A percentile compares a stretch with the other conserved stretches of the same genome.
phyloP scores from a whole-genome alignment of 2,113 vertebrate species.

The Cercopithecus mona region DNA sequence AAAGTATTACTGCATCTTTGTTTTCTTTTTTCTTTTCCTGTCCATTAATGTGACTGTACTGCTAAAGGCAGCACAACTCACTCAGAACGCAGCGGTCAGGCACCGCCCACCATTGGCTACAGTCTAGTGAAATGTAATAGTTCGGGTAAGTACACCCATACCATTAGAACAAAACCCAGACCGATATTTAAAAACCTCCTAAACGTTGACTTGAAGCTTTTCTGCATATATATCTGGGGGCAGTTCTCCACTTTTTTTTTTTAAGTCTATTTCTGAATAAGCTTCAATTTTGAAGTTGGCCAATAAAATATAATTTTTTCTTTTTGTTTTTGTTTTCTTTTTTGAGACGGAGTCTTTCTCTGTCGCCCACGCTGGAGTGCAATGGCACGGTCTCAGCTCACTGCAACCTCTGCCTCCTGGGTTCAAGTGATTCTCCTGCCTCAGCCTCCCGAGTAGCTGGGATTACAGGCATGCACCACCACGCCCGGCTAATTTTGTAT shows the following conservation, averaged over 20 bases:
- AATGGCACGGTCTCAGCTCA: too few species aligned
- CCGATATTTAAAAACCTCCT: constrained; percentile 46
- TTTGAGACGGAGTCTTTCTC: too few species aligned
- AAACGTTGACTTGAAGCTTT: background rate
- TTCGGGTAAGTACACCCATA: background rate
- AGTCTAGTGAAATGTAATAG: constrained; percentile 32
- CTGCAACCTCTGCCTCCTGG: too few species aligned
- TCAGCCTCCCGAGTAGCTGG: too few species aligned
- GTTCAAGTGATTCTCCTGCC: too few species aligned
- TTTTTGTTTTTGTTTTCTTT: too few species aligned
- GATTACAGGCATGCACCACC: too few species aligned
- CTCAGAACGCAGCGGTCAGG: background rate
- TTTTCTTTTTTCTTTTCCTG: background rate
- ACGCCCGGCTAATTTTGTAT: too few species aligned
- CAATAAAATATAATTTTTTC: background rate
- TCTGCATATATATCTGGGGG: background rate
- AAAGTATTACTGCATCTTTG: background rate
- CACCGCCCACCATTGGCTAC: background rate
- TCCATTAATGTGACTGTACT: background rate
- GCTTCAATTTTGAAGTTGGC: background rate
- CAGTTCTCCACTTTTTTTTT: background rate
- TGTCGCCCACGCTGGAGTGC: too few species aligned
- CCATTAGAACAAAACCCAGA: constrained; percentile 32
- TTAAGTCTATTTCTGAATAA: background rate
- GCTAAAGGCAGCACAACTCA: background rate